These are phyloP conservation scores for Myiotriccus ornatus DNA, from an alignment of 2,797 vertebrate genomes.

Conservation along the genomic window DNA sequence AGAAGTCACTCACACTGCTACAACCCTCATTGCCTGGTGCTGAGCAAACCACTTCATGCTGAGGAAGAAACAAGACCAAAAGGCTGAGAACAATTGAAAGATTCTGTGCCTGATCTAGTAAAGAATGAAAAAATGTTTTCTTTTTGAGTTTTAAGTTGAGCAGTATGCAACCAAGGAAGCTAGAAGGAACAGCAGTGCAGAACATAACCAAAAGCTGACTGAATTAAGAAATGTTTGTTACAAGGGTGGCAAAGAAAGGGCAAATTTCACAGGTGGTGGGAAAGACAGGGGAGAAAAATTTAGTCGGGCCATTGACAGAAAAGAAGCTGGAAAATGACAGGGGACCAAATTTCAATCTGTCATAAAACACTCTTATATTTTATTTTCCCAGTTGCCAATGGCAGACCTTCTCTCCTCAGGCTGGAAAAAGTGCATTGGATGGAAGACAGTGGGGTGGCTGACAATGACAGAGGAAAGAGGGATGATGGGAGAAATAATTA, in stretches of 20 bases:
- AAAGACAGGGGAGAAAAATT: background rate
- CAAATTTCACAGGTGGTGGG: background rate
- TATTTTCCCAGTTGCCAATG: background rate
- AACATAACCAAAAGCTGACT: background rate
- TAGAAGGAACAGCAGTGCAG: background rate
- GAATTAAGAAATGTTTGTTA: background rate
- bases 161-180: background rate
- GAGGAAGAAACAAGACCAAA: background rate
- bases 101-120: background rate
- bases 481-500: background rate
- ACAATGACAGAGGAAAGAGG: background rate
- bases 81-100: background rate
- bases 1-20: background rate
- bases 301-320: background rate
- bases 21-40: fast-evolving
- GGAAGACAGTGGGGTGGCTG: background rate
- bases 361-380: background rate
- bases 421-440: background rate
- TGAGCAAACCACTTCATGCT: background rate
- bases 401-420: background rate
- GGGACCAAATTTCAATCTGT: background rate
- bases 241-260: background rate
- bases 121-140: background rate
- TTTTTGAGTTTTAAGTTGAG: background rate
- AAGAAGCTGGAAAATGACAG: background rate